Evolutionary conservation across 2,888 invertebrate species (phyloP).

Genomic region (Machimus rusticus): DNA sequence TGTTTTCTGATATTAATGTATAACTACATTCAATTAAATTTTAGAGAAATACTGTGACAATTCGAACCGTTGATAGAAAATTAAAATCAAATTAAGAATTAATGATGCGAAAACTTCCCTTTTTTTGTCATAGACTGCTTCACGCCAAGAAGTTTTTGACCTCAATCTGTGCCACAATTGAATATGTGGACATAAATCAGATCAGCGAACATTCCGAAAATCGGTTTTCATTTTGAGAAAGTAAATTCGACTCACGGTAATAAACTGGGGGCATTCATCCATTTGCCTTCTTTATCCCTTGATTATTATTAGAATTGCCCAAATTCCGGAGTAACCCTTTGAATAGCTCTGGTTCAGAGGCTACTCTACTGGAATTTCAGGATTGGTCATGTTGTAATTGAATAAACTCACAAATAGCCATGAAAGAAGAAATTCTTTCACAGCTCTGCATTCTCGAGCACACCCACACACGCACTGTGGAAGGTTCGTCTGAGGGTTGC

Average conservation of each 20-base stretch:
- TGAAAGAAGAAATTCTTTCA: not conserved
- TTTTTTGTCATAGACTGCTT: not conserved
- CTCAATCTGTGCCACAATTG: not conserved
- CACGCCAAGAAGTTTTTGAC: not conserved
- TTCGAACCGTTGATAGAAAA: too few species aligned
- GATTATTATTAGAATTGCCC: not conserved
- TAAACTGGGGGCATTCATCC: not conserved
- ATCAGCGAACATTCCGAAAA: not conserved
- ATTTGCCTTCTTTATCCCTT: not conserved
- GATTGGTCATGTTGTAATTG: not conserved
- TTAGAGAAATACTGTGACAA: not conserved
- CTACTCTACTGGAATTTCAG: not conserved
- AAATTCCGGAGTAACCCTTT: not conserved
- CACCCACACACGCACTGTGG: not conserved
- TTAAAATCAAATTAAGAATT: not conserved
- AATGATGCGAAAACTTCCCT: not conserved
- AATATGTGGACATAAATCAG: not conserved
- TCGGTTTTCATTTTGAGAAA: not conserved
- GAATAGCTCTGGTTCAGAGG: not conserved
- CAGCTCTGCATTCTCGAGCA: not conserved
- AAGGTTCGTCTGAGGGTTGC: not conserved
- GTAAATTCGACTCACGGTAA: not conserved
- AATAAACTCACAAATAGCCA: not conserved
- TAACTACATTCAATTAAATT: not conserved
- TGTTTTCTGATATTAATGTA: not conserved